These are phyloP conservation scores for Idaea straminata DNA, from an alignment of 2,888 invertebrate genomes.

Conservation along the genomic window DNA sequence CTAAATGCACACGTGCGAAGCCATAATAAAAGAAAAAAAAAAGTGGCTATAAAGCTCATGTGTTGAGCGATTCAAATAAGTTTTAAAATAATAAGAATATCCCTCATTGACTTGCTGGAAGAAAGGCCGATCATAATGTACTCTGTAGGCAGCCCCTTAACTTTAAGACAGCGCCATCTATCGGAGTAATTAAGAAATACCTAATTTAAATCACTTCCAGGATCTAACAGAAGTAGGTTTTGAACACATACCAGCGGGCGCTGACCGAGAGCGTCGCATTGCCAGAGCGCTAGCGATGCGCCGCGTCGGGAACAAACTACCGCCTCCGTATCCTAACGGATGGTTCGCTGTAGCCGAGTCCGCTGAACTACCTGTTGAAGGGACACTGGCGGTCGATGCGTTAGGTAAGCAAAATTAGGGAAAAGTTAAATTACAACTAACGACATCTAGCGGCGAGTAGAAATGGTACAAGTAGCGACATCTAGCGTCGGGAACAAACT, in stretches of 20 bases:
- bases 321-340: slow-evolving; percentile 94
- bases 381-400: slow-evolving; percentile 82
- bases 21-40: too few species aligned
- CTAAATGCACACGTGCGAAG: too few species aligned
- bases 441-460: too few species aligned
- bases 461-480: too few species aligned
- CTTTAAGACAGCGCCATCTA: slow-evolving; percentile 6
- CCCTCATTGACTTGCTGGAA: too few species aligned
- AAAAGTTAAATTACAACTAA: too few species aligned
- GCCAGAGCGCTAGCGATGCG: slow-evolving; percentile 74
- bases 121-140: too few species aligned
- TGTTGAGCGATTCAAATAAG: too few species aligned
- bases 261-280: slow-evolving; percentile 52
- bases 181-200: neutral
- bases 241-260: slow-evolving; percentile 51
- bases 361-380: slow-evolving; percentile 73
- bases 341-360: slow-evolving; percentile 92
- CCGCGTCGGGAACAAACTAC: slow-evolving; percentile 82
- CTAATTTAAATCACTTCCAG: slow-evolving; percentile 36
- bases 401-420: slow-evolving; percentile 72
- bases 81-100: too few species aligned
- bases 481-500: too few species aligned
- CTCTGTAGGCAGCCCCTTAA: too few species aligned
- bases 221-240: slow-evolving; percentile 74
- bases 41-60: too few species aligned